Percentiles rank a stretch among this genome's conserved stretches.
Conservation (phyloP, 2,888 invertebrate species). For the Lacanobia oleracea region DNA sequence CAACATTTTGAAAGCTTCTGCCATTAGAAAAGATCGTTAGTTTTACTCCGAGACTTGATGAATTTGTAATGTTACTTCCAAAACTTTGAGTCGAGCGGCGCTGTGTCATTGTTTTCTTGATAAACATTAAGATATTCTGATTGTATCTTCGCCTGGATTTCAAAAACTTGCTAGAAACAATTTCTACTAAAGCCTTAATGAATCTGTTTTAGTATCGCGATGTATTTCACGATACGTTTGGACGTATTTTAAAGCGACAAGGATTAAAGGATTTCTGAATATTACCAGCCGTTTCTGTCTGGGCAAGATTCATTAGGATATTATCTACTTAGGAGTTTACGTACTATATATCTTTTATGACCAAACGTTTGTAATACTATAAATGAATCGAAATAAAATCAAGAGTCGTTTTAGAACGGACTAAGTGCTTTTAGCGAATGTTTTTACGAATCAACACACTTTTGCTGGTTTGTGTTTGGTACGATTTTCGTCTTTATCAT, state of each 20-base stretch:
- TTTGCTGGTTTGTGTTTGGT: neutral
- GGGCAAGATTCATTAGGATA: constrained; percentile 57
- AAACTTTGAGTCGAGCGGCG: constrained; percentile 23
- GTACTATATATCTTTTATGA: constrained; percentile 45
- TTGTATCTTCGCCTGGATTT: constrained; percentile 26
- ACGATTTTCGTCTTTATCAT: neutral
- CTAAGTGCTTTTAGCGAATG: constrained; percentile 16
- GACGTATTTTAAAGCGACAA: constrained; percentile 38
- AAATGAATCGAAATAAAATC: constrained; percentile 41
- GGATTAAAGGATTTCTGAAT: constrained; percentile 61
- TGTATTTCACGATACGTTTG: constrained; percentile 46
- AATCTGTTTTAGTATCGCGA: constrained; percentile 35
- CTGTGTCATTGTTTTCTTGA: constrained; percentile 30
- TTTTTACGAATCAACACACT: neutral
- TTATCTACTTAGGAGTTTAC: constrained; percentile 50
- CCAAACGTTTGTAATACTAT: constrained; percentile 44
- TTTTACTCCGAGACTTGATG: constrained; percentile 44
- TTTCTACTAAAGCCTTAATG: constrained; percentile 35
- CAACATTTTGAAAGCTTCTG: constrained; percentile 18
- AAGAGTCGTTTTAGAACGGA: constrained; percentile 21
- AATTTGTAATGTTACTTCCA: constrained; percentile 53
- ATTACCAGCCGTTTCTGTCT: constrained; percentile 46
- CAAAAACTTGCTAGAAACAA: constrained; percentile 24
- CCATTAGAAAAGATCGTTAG: constrained; percentile 48
- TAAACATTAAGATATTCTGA: constrained; percentile 32